Base-by-base conservation (phyloP, 2,888 invertebrate species). In the Agrotis clavis region DNA sequence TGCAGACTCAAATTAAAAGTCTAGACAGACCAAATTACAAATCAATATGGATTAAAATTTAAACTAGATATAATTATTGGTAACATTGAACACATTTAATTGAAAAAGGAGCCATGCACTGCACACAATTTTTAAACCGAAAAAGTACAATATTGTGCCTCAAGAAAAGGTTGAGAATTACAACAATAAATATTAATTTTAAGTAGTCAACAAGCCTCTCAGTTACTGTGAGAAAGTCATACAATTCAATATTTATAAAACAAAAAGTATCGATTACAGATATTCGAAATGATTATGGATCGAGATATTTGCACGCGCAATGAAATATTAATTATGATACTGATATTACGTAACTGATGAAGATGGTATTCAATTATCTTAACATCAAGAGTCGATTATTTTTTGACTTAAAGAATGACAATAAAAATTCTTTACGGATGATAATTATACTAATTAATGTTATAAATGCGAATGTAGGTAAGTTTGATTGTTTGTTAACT, bases 321-420 rank as follows among this genome's bases (percentile, higher is more conserved):
- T 82, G 78, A 82, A 79, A 82, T 86, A 89, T 90, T 86, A 88
- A 90, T 87, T 83, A 87, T 86, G 83, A 87, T 85, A 57, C 53
- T 85, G 84, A 83, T 48, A 80, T 88, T 89, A 78, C 86, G 86
- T 87, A 88, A 90, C 84, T 88, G 87, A 88, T 90, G 87, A 89
- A 90, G 87, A 89, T 86, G 87, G 87, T 85, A 85, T 85, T 84
- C 85, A 84, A 89, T 90, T 89, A 89, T 87, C 82, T 81, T 89
- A 89, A 90, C 81, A 84, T 81, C 80, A 73, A 78, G 85, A 89
- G 84, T 87, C 86, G 84, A 84, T 59, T 69, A 78, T 74, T 84
- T 86, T 87, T 85, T 81, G 77, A 83, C 83, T 75, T 77, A 81
- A 82, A 83, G 84, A 82, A 86, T 88, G 82, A 82, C 67, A 82